These are phyloP conservation scores for Nycticorax nycticorax DNA, from an alignment of 2,113 vertebrate genomes.

Conservation along the genomic window DNA sequence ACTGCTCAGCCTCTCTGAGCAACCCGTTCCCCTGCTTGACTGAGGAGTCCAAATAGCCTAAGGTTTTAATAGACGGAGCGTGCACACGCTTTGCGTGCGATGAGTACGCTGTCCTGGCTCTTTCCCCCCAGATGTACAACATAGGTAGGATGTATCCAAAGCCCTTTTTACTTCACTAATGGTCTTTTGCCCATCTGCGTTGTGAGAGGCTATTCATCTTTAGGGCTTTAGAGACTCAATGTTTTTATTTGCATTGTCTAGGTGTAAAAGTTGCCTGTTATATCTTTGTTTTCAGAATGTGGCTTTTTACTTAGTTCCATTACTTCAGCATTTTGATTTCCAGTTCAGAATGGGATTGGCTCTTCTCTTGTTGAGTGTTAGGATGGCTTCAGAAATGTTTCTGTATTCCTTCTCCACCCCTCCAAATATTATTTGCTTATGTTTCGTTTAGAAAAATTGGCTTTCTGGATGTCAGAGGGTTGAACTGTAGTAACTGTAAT, in stretches of 20 bases:
- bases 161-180: neutral
- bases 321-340: neutral
- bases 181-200: neutral
- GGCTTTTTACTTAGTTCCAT: neutral
- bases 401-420: fast-evolving
- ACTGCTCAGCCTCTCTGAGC: neutral
- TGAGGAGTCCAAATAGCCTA: neutral
- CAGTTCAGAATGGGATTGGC: neutral
- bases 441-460: neutral
- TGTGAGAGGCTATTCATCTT: neutral
- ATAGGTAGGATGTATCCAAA: neutral
- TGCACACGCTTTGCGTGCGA: fast-evolving
- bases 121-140: neutral
- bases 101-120: fast-evolving
- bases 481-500: neutral
- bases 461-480: neutral
- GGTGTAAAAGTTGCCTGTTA: neutral
- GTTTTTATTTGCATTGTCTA: neutral
- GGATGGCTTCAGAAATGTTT: neutral
- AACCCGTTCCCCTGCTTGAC: neutral
- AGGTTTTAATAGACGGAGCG: neutral
- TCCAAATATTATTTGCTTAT: fast-evolving
- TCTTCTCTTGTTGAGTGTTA: neutral
- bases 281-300: neutral
- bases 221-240: neutral